Conservation (phyloP, 2,113 vertebrate species). For the Etheostoma spectabile region DNA sequence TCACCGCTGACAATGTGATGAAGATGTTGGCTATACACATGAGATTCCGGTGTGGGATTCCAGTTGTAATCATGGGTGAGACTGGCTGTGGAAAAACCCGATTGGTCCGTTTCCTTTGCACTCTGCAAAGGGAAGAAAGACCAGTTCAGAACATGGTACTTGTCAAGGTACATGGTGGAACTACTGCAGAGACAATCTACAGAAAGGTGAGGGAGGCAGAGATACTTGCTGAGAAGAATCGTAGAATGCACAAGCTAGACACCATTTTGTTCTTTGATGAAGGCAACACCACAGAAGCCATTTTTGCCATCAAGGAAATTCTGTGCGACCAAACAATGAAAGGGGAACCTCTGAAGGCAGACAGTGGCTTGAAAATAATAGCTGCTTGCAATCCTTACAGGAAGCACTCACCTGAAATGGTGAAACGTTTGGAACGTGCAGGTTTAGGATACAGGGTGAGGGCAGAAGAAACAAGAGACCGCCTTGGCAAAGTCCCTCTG, state of each 20-base stretch:
- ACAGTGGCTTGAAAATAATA: constrained; percentile 83
- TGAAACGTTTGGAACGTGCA: constrained; percentile 83
- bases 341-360: constrained; percentile 74
- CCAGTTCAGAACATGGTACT: constrained; percentile 83
- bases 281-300: constrained; percentile 87
- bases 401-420: constrained; percentile 80
- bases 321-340: constrained; percentile 83
- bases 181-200: constrained; percentile 83
- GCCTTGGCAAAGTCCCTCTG: constrained; percentile 84
- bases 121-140: constrained; percentile 77
- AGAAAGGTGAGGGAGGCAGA: constrained; percentile 82
- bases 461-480: constrained; percentile 83
- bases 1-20: constrained; percentile 87
- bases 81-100: constrained; percentile 87
- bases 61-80: constrained; percentile 87
- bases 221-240: constrained; percentile 74
- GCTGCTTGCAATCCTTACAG: constrained; percentile 88
- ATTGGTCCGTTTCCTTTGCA: constrained; percentile 85
- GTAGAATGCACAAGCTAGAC: constrained; percentile 68
- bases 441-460: constrained; percentile 86
- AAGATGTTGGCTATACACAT: constrained; percentile 89
- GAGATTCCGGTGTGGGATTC: constrained; percentile 86
- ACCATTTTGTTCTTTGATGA: constrained; percentile 88
- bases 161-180: constrained; percentile 86
- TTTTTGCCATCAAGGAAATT: constrained; percentile 87